These are phyloP conservation scores for Lamellibrachia luymesi DNA, from an alignment of 1,140 invertebrate species.

Conservation along the genomic window DNA sequence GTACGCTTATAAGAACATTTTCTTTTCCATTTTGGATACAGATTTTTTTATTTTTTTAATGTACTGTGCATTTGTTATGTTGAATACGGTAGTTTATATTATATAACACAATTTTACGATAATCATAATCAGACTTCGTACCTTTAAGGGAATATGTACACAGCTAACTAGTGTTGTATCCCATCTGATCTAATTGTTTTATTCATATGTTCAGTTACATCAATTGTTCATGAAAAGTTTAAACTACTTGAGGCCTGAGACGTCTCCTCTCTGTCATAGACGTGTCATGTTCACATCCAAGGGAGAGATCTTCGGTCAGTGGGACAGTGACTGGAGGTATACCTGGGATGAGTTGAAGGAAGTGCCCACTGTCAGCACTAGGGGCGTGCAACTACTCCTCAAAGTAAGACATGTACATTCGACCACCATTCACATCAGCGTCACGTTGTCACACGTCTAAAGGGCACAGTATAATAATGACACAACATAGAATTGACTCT, in stretches of 20 bases:
- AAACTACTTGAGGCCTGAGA: background rate
- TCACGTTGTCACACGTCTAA: background rate
- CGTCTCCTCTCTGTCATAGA: slow-evolving; percentile 32
- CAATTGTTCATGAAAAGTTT: background rate
- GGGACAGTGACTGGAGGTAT: slow-evolving; percentile 54
- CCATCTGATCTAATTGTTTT: background rate
- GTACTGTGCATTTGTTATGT: too few relatives aligned
- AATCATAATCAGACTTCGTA: too few relatives aligned
- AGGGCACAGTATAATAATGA: slow-evolving; percentile 13
- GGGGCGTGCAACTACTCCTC: slow-evolving; percentile 51
- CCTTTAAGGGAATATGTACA: too few relatives aligned
- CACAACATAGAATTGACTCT: background rate
- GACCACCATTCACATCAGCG: background rate
- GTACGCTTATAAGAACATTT: too few relatives aligned
- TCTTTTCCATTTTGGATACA: background rate
- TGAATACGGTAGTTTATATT: too few relatives aligned
- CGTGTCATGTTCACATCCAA: slow-evolving; percentile 54
- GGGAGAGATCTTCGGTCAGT: slow-evolving; percentile 58
- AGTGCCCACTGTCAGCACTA: slow-evolving; percentile 40
- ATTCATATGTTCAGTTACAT: background rate
- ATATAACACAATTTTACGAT: too few relatives aligned
- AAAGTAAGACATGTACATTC: slow-evolving; percentile 37
- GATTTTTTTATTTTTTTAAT: background rate
- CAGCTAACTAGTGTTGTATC: too few relatives aligned
- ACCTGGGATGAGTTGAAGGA: slow-evolving; percentile 50